These are phyloP conservation scores for Luehdorfia chinensis DNA, from an alignment of 1,140 invertebrate genomes.

Conservation along the genomic window DNA sequence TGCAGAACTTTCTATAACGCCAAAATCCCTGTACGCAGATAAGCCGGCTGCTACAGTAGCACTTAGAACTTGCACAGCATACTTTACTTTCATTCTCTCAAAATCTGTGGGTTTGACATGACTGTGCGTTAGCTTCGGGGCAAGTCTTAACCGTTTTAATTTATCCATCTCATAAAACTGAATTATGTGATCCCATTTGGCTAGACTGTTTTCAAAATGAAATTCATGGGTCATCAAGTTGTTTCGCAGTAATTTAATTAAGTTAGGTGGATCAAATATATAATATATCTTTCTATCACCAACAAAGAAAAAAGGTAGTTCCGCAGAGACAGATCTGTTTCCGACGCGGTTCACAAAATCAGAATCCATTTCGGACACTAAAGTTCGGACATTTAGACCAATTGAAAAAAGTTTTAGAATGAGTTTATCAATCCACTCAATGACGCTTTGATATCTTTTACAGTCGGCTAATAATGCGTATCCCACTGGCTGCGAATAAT, in stretches of 20 bases:
- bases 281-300: conserved; percentile 16
- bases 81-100: conserved; percentile 22
- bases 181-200: conserved; percentile 20
- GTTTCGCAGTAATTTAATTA: conserved; percentile 12
- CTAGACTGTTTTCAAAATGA: conserved; percentile 3
- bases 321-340: conserved; percentile 8
- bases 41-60: conserved; percentile 17
- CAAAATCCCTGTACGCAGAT: conserved; percentile 15
- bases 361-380: conserved; percentile 5
- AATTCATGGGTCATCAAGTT: conserved; percentile 5
- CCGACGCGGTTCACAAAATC: conserved; percentile 4
- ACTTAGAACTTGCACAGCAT: conserved; percentile 23
- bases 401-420: background rate
- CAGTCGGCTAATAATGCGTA: too few species aligned
- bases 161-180: conserved; percentile 26
- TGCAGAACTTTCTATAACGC: conserved; percentile 15
- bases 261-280: conserved; percentile 20
- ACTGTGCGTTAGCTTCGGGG: conserved; percentile 19
- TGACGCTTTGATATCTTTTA: too few species aligned
- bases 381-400: conserved; percentile 15
- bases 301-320: conserved; percentile 19
- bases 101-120: conserved; percentile 22
- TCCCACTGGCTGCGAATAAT: too few species aligned
- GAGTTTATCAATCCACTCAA: too few species aligned
- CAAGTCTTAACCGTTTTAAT: conserved; percentile 16